A percentile compares a stretch with the other conserved stretches of the same genome.
These are phyloP conservation scores for Oryctes rhinoceros DNA, from an alignment of 1,140 invertebrate genomes.

Conservation along the genomic window DNA sequence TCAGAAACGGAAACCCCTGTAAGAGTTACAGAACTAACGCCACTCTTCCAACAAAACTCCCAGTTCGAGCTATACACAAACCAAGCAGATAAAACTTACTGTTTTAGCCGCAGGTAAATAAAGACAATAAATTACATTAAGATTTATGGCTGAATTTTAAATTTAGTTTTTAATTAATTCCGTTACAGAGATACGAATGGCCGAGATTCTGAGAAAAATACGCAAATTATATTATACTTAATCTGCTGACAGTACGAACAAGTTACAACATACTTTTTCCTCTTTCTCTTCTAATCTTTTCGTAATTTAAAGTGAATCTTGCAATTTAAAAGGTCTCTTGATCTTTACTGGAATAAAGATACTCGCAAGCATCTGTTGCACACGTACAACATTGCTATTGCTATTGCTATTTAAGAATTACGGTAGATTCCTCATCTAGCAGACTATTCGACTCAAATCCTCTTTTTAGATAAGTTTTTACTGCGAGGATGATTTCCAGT, in stretches of 20 bases:
- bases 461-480: no score
- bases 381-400: no score
- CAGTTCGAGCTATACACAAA: background rate
- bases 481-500: no score
- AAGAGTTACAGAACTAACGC: background rate
- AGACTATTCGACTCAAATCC: no score
- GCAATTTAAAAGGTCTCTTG: no score
- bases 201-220: conserved; percentile 33
- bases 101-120: conserved; percentile 48
- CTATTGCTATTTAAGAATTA: no score
- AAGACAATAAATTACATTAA: conserved; percentile 49
- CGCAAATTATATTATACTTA: conserved; percentile 46
- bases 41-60: no score
- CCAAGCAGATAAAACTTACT: conserved; percentile 36
- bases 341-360: no score
- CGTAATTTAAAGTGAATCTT: no score
- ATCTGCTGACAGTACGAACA: conserved; percentile 44
- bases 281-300: background rate
- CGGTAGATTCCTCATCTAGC: no score
- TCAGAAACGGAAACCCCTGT: background rate
- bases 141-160: conserved; percentile 51
- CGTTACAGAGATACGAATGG: conserved; percentile 40
- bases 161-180: conserved; percentile 52
- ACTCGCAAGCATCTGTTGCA: no score
- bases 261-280: conserved; percentile 17